Evolutionary conservation across 2,888 invertebrate genomes (phyloP), one percentile per base, ranked within the genome.

Genomic region (Philopedon plagiatum): DNA sequence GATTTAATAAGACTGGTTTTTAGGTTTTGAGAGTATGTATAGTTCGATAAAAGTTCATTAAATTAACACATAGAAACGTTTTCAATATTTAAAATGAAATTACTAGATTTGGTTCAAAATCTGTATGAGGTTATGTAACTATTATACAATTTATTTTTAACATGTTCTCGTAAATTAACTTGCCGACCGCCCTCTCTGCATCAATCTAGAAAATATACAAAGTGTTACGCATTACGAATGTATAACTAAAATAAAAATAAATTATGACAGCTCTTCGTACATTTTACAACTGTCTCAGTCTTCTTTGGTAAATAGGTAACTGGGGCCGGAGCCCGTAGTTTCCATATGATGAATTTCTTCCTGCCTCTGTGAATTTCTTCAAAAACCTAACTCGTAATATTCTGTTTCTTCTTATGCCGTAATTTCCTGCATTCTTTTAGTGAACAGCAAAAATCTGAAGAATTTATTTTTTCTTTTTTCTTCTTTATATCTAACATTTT

Each of bases 281-380:
- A 78, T 80, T 73, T 78, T 80, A 77, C 80, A 79, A 80, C 83
- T 83, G 82, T 77, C 81, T 88, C 88, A 88, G 88, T 88, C 88
- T 88, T 88, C 88, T 88, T 88, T 88, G 88, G 88, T 87, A 86
- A 85, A 74, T 80, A 80, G 87, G 87, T 87, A 88, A 87, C 87
- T 85, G 80, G 85, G 83, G 83, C 79, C 74, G 75, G 26, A 74
- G 75, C 75, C 78, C 77, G 70, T 71, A 69, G 78, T 78, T 79
- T 76, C 78, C 77, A 76, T 75, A 9, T 54, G 37, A 13, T 18
- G 15, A 62, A 56, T 34, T 39, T 63, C 18, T 68, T 58, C 23
- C 34, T 11, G 51, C 49, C 34, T 23, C 23, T 15, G n/a, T 21
- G 18, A 26, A 32, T 41, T 23, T 23, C 46, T 51, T 37, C 18